Base-by-base conservation (phyloP, 2,113 vertebrate species). In the Colossoma macropomum region DNA sequence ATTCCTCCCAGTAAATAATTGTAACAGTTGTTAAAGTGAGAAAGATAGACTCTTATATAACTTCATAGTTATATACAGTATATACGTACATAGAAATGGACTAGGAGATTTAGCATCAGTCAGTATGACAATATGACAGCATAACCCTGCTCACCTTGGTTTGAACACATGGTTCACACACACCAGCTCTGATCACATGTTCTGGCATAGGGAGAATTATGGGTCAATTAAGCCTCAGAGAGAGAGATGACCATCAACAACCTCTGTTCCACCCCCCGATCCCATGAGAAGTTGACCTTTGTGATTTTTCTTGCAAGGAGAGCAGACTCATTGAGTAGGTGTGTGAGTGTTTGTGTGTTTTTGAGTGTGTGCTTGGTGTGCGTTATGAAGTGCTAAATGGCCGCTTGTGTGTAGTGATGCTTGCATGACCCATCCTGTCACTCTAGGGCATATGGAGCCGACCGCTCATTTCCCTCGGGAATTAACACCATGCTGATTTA, bases 401-500 rank as follows among this genome's bases (percentile, higher is more conserved):
- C 21, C 38, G 79, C 81, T 80, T 75, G 52, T 85, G 84, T 84
- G 84, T 82, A 86, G 62, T 86, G 84, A 86, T 84, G 84, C 79
- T 76, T 88, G 72, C 75, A 84, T 69, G 69, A 76, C 77, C 84
- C 81, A 85, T 78, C 76, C 81, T 87, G 83, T 83, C 73, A 86
- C 79, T 84, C 79, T 69, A 63, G 82, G 79, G 82, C 79, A 84
- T 87, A 84, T 84, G 79, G 82, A 66, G 79, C 77, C 76, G 50
- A 81, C 82, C 73, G 79, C 70, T 75, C 79, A 84, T 86, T 81
- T 84, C 81, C 74, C 68, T 60, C 41, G 74, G 62, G 86, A 80
- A 87, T 87, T 76, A 87, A 69, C 80, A 80, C 74, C 69, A 78
- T 84, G 74, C 74, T 87, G 82, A 87, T 87, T 84, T 82, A 87